These are phyloP conservation scores for Nixonia krombeini DNA, from an alignment of 1,140 invertebrate genomes.

Conservation along the genomic window DNA sequence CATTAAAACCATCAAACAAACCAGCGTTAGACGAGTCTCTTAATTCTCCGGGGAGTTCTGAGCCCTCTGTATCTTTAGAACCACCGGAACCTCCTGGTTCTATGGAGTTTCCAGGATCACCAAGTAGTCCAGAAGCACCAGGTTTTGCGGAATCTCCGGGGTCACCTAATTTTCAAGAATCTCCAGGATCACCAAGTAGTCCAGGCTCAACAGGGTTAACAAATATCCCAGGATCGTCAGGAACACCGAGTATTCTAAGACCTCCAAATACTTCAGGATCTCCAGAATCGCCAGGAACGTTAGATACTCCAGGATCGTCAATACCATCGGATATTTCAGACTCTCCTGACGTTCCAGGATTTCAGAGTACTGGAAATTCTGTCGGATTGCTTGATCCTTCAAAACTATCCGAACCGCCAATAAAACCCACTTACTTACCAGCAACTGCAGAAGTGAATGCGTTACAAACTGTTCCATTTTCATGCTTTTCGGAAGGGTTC, in stretches of 20 bases:
- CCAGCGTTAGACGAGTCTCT: no score
- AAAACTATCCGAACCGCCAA: slow-evolving; percentile 5
- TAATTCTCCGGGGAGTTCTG: no score
- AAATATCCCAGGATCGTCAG: no score
- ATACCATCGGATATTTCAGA: slow-evolving; percentile 11
- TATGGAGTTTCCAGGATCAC: slow-evolving; percentile 21
- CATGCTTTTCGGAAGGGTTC: slow-evolving; percentile 74
- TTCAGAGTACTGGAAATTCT: not conserved
- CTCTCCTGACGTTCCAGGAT: no score
- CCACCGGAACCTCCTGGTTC: slow-evolving; percentile 13
- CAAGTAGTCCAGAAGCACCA: slow-evolving; percentile 69
- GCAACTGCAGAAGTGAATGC: not conserved
- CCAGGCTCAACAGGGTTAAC: not conserved
- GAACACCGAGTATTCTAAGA: no score
- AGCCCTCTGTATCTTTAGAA: not conserved
- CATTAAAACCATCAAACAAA: no score
- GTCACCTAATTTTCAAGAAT: no score
- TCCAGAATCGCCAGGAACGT: not conserved
- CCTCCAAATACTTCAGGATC: slow-evolving; percentile 9
- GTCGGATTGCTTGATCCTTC: no score
- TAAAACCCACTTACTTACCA: not conserved
- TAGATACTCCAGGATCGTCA: slow-evolving; percentile 5
- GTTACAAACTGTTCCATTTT: not conserved
- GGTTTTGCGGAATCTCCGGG: slow-evolving; percentile 78
- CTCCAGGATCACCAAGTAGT: slow-evolving; percentile 76